Base-by-base conservation (phyloP, 1,140 invertebrate genomes). In the Bombus difficillimus region DNA sequence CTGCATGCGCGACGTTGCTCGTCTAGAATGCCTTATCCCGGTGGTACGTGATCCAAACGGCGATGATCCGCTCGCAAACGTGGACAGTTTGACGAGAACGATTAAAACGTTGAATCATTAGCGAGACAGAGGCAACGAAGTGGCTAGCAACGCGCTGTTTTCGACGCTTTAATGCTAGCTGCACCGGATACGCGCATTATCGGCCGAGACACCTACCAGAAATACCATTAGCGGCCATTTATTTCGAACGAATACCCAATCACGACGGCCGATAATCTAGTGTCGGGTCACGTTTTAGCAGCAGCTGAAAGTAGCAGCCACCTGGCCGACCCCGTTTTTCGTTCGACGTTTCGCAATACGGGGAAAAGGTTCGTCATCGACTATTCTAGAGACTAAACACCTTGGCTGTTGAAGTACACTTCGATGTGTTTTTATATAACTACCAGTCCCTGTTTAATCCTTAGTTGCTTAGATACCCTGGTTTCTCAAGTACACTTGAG, bases 201-300 rank as follows among this genome's bases (percentile, higher is more conserved):
- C 90, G 83, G 80, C 71, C 72, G 57, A 83, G 81, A 87, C 87
- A 89, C 86, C 89, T 90, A 79, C 88, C 89, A 86, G 86, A 92
- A 92, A 93, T 90, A 86, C 85, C 88, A 90, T 91, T 92, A 93
- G 87, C 83, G 90, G 84, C 89, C 88, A 92, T 93, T 93, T 93
- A 92, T 92, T 92, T 89, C 87, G 75, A 90, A 88, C 90, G 88
- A 91, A 91, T 92, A 88, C 82, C 84, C 87, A 90, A 92, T 92
- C 89, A 81, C 66, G 83, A 85, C 80, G 83, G 85, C 86, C 90
- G 91, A 90, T 91, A 88, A 90, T 89, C 53, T 76, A 71, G 73
- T 80, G 83, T 87, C 85, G 80, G 59, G 18, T 12, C 71, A 59
- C 84, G 79, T 41, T 73, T 73, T 75, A 81, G 78, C 47, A 2